Evolutionary conservation across 2,797 vertebrate genomes (phyloP), one percentile per base, ranked within the genome.

Genomic region (Lacerta bilineata): DNA sequence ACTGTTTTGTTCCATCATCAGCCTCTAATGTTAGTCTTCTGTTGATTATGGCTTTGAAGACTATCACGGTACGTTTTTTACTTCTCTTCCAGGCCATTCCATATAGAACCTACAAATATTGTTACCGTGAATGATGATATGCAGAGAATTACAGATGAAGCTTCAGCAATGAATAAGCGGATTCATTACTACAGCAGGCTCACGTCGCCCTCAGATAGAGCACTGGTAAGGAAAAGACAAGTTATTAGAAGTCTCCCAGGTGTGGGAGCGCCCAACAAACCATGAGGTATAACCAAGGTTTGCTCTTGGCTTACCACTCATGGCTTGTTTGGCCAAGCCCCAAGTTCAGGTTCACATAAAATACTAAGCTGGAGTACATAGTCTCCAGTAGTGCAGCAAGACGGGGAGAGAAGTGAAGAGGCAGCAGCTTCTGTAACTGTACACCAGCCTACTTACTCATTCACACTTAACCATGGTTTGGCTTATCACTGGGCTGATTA

Each of bases 181-280:
- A 97, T 99, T 90, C 98, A 99, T 91, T 99, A 99, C 96, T 99
- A 99, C 50, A 94, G 98, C 91, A 97, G 97, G 27, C 97, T 99
- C 78, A 96, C 97, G 0, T 96, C 96, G 69, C 97, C 98, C n/a
- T 96, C 98, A 41, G 98, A 99, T 96, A 96, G 97, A 87, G 96
- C 98, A n/a, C 92, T 99, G 97, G 99, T 99, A 97, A 94, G 96
- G 75, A 81, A 91, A 88, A 72, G 89, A 33, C n/a, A 25, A 23
- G 29, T 2, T 84, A 3, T 20, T 75, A 11, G 23, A 39, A 23
- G 83, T 61, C 25, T 18, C 46, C 50, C 25, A 33, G 17, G 11
- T 61, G 8, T 33, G 18, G 27, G 39, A 41, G 71, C 13, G 1
- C 61, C 61, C 23, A 64, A 64, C 20, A 64, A 23, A 64, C 61